Evolutionary conservation across 1,140 invertebrate genomes (phyloP), one percentile per base, ranked within the genome.

Genomic region (Cheumatopsyche charites): DNA sequence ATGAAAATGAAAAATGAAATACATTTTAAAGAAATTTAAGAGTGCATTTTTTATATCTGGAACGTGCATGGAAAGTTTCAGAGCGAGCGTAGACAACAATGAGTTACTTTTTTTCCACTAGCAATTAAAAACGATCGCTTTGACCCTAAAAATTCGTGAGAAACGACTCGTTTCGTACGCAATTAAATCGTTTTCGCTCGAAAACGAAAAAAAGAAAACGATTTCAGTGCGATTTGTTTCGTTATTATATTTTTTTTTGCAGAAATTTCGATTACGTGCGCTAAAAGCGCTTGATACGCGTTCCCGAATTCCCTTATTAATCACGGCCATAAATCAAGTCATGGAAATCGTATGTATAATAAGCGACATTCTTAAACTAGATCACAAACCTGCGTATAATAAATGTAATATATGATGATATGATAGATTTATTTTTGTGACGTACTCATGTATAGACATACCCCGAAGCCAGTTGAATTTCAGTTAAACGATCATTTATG

Each of bases 331-430:
- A 58, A 58, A 58, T 58, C 55, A 58, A 11, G 13, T 13, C 55
- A 58, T 58, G 55, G 55, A 58, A 58, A 25, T 4, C 55, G 55
- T 19, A n/a, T n/a, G n/a, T n/a, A 58, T 58, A 58, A 58, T 58
- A 58, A 58, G 55, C 21, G 55, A 58, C 55, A 58, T 58, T 58
- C 55, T 58, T 58, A 58, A 58, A 58, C 23, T 58, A 58, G 21
- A 58, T 58, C 55, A 58, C 21, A 26, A 58, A 9, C 19, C 21
- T 58, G 55, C n/a, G n/a, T n/a, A n/a, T 36, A 36, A 36, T 36
- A 9, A n/a, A 4, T 36, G 9, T 25, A 58, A 63, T 63, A 12
- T 63, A 63, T 63, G 23, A 42, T 19, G 62, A 41, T 42, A 63
- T 42, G 41, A 63, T 19, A 62, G 29, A 42, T 42, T 63, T 63